Base-by-base conservation (phyloP, 2,113 vertebrate genomes). In the Scartelaos histophorus region DNA sequence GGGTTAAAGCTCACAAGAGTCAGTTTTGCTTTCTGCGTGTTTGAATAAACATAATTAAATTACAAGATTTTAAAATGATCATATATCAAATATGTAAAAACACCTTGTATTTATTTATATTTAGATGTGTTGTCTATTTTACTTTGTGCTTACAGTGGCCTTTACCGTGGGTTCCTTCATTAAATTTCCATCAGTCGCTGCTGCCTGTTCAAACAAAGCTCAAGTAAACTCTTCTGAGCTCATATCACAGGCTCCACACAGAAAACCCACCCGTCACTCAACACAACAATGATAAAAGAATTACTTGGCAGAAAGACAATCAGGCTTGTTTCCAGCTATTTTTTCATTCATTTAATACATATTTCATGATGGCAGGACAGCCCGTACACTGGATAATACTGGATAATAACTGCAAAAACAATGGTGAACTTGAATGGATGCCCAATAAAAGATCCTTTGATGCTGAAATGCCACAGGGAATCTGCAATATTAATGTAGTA, bases 281-380 rank as follows among this genome's bases (percentile, higher is more conserved):
- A 45, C 34, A n/a, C 34, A 73, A 78, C 45, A 75, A 21, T 21
- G 66, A 78, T 71, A 34, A 72, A 70, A 69, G 15, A 56, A 73
- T 54, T 1, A 71, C 71, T 67, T 60, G 54, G 46, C 70, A 29
- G 35, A 71, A 15, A 12, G 62, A 45, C 25, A 71, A 17, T 38
- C 61, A n/a, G 61, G 34, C 16, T n/a, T 4, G 16, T 35, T 43
- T 64, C 61, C 29, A 64, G 34, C 34, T 38, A 10, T 38, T 43
- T 64, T 64, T 64, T 38, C 12, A 34, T 38, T n/a, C 34, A 64
- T 64, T 64, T 19, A n/a, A 21, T 64, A 21, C 34, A 64, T 43
- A 16, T 64, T 64, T 64, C 3, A 64, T 64, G 61, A 19, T 12
- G 38, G 11, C 56, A 58, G 56, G 22, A 58, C 0, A 25, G 22